phyloP scores from a whole-genome alignment of 92 coral and sea anemone genomes.

The Bergia sp. region DNA sequence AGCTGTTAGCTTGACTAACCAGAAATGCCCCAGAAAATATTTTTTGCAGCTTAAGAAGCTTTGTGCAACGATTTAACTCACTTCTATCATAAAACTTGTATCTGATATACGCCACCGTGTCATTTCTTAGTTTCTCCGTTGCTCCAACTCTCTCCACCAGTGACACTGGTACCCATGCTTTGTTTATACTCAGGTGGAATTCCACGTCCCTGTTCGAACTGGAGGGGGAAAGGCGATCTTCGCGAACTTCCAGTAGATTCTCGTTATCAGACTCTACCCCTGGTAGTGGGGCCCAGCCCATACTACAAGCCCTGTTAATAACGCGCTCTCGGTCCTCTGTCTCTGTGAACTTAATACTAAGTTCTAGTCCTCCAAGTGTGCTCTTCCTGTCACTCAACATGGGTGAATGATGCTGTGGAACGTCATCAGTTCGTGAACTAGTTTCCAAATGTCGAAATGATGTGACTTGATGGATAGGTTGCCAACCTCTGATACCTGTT shows the following conservation, averaged over 20 bases:
- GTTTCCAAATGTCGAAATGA: not conserved
- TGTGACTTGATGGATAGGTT: constrained; percentile 49
- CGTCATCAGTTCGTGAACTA: not conserved
- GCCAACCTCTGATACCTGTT: constrained; percentile 93
- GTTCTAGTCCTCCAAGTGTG: constrained; percentile 90
- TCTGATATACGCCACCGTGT: constrained; percentile 75
- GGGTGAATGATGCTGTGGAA: constrained; percentile 14
- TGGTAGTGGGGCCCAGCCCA: constrained; percentile 93
- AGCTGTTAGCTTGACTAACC: not conserved
- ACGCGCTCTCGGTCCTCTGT: constrained; percentile 74
- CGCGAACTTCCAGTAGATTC: constrained; percentile 48
- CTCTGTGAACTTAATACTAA: constrained; percentile 76
- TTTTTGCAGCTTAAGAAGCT: not conserved
- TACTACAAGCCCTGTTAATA: constrained; percentile 77
- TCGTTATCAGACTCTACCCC: constrained; percentile 77
- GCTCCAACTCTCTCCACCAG: constrained; percentile 51
- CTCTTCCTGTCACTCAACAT: constrained; percentile 17
- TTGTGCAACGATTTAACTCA: constrained; percentile 18
- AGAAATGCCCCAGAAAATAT: not conserved
- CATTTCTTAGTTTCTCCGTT: constrained; percentile 43
- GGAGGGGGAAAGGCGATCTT: constrained; percentile 40
- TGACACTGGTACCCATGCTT: constrained; percentile 81
- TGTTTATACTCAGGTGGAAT: constrained; percentile 66
- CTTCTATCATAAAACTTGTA: constrained; percentile 91
- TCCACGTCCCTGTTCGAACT: constrained; percentile 54